Evolutionary conservation across 2,888 invertebrate genomes (phyloP), one percentile per base, ranked within the genome.

Genomic region (Agrochola circellaris): DNA sequence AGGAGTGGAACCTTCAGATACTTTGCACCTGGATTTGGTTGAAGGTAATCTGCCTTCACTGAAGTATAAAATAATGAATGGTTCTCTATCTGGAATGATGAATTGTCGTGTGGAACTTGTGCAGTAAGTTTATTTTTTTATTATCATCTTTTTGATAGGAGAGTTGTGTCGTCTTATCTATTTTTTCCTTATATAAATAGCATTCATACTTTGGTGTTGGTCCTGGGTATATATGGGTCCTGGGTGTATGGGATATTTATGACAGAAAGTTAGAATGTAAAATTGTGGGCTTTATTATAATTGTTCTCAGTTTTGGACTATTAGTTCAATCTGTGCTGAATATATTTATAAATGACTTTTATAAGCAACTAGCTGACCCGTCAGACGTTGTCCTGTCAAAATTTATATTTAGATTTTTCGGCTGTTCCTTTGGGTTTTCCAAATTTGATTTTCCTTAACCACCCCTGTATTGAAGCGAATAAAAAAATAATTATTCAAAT

Each of bases 1-100:
- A 23, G 80, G 79, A 48, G 73, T 66, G 5, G 45, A 56, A 42
- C 20, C 79, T 11, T 79, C 79, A n/a, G 79, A 79, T 34, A 79
- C 79, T 17, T 20, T 79, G 8, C 62, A 17, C 0, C n/a, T 79
- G 23, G 56, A 79, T 38, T 42, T 17, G 0, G 1, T 79, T n/a
- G 73, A 73, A 51, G 38, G 23, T 8, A 51, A 51, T 34, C 48
- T 64, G 2, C 79, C 73, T 23, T 15, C 17, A 3, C 11, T 79
- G 15, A 23, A 30, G 3, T 79, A 67, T 67, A 79, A 51, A 67
- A 1, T 73, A 9, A 58, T 8, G 3, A 62, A 79, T n/a, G 79
- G 30, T 9, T 51, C 66, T 13, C 26, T 79, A 17, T 30, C 66
- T 56, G 79, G 79, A 26, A 67, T 79, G 73, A 64, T 11, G 3